phyloP scores from a whole-genome alignment of 2,797 vertebrate species.

The Chaunax sp. region DNA sequence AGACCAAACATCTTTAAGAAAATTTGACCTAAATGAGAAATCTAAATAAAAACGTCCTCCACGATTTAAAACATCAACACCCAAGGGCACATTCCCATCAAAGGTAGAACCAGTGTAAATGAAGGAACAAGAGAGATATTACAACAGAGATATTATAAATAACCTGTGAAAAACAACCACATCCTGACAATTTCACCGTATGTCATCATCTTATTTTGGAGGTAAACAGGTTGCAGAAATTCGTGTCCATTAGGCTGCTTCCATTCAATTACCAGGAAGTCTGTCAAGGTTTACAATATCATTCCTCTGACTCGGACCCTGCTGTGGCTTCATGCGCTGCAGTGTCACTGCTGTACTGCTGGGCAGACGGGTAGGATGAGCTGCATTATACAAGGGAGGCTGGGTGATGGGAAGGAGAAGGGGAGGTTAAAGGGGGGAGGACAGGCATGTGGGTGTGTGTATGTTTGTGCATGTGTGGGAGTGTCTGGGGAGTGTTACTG shows the following conservation, averaged over 20 bases:
- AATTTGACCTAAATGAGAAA: background rate
- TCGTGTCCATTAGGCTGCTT: conserved; percentile 60
- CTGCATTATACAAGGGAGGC: conserved; percentile 4
- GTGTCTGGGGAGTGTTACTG: conserved; percentile 61
- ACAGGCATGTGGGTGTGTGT: conserved; percentile 44
- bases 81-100: background rate
- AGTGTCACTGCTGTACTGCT: conserved; percentile 48
- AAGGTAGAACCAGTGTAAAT: conserved; percentile 10
- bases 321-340: conserved; percentile 26
- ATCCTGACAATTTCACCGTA: conserved; percentile 36
- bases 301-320: conserved; percentile 55
- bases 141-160: conserved; percentile 26
- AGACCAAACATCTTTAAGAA: background rate
- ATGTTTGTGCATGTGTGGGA: conserved; percentile 50
- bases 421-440: conserved; percentile 44
- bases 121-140: background rate
- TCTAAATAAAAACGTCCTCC: background rate
- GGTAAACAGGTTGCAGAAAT: conserved; percentile 28
- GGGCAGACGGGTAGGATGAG: conserved; percentile 27
- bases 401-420: conserved; percentile 18
- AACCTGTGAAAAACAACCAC: conserved; percentile 18
- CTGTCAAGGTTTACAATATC: conserved; percentile 41
- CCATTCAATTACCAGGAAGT: conserved; percentile 68
- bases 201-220: conserved; percentile 26
- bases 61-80: background rate